Conservation (phyloP, 2,113 vertebrate genomes). For the Megalops atlanticus region DNA sequence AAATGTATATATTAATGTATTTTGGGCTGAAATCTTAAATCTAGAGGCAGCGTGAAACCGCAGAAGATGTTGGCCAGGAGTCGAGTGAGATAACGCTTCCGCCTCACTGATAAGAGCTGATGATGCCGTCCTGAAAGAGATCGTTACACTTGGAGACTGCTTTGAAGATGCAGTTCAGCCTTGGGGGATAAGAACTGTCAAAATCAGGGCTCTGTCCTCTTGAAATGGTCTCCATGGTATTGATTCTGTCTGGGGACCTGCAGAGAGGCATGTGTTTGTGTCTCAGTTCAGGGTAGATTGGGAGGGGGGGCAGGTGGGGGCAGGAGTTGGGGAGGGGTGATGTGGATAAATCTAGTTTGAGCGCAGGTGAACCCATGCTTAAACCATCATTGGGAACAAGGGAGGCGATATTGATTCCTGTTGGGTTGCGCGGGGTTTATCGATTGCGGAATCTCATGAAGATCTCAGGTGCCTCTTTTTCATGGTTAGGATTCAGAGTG, state of each 20-base stretch:
- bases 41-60: no score
- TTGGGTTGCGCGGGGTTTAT: neutral
- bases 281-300: slow-evolving; percentile 39
- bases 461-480: neutral
- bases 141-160: slow-evolving; percentile 44
- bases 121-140: slow-evolving; percentile 59
- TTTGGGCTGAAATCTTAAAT: no score
- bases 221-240: slow-evolving; percentile 59
- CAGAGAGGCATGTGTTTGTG: slow-evolving; percentile 62
- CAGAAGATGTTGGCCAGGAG: no score
- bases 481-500: neutral
- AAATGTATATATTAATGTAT: no score
- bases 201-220: slow-evolving; percentile 58
- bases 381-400: neutral
- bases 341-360: slow-evolving; percentile 35
- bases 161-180: slow-evolving; percentile 63
- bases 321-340: slow-evolving; percentile 50
- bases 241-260: slow-evolving; percentile 72
- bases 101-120: slow-evolving; percentile 55
- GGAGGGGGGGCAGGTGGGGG: slow-evolving; percentile 46
- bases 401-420: neutral
- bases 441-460: neutral
- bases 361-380: neutral
- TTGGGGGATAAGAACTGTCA: slow-evolving; percentile 51
- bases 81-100: slow-evolving; percentile 48